Evolutionary conservation across 2,888 invertebrate species (phyloP).

Genomic region (Chrysolina oricalcia): DNA sequence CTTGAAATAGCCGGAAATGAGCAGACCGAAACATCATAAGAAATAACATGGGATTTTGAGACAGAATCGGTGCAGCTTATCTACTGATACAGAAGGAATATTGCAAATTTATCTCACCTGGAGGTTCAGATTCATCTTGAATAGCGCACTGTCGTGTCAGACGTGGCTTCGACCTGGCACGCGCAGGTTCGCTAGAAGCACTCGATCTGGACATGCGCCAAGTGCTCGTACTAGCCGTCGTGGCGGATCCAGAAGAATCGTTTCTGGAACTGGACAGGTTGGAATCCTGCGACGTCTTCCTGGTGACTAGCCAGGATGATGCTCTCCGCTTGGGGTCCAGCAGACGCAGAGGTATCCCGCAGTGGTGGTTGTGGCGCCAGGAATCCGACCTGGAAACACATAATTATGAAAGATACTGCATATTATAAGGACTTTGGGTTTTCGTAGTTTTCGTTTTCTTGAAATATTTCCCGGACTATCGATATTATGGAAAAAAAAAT

Average conservation of each 20-base stretch:
- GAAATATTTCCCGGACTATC: no score
- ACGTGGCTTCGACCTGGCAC: slow-evolving; percentile 73
- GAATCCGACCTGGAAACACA: slow-evolving; percentile 82
- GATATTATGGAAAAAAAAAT: no score
- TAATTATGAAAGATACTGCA: no score
- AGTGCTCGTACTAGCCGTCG: slow-evolving; percentile 91
- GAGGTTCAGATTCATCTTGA: slow-evolving; percentile 82
- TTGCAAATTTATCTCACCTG: slow-evolving; percentile 57
- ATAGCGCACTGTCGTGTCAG: slow-evolving; percentile 87
- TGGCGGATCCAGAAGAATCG: slow-evolving; percentile 91
- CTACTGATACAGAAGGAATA: no score
- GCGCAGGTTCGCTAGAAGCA: slow-evolving; percentile 76
- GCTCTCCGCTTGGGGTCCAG: slow-evolving; percentile 86
- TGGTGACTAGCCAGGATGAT: slow-evolving; percentile 91
- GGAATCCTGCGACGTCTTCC: slow-evolving; percentile 94
- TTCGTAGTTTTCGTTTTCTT: no score
- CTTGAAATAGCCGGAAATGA: no score
- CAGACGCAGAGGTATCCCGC: slow-evolving; percentile 83
- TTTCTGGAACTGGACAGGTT: slow-evolving; percentile 92
- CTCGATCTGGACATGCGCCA: slow-evolving; percentile 92
- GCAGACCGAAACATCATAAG: no score
- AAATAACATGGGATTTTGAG: no score
- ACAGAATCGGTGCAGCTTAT: no score
- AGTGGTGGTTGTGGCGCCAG: slow-evolving; percentile 84
- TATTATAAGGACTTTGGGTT: no score